Evolutionary conservation across 2,888 invertebrate species (phyloP), one percentile per base, ranked within the genome.

Genomic region (Chloromyia formosa): DNA sequence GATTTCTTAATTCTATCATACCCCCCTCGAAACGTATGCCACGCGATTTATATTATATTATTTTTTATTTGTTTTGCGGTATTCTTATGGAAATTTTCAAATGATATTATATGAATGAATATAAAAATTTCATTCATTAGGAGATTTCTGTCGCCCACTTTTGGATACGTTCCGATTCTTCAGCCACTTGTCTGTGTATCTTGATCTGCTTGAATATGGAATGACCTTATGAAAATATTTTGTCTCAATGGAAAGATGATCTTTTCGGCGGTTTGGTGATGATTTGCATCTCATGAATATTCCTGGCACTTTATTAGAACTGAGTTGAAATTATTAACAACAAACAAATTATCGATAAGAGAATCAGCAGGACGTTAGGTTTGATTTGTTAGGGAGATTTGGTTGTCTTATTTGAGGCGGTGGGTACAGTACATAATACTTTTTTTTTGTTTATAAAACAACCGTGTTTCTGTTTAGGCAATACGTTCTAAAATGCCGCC

Each of bases 201-300:
- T 35, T 35, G 3, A 35, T 35, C 27, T 35, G 27, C 27, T 4
- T 35, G 27, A 35, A 35, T 35, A 35, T 35, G 27, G 27, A 35
- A 35, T 35, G 7, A 35, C 2, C 27, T 35, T 35, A 35, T 35
- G 27, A 7, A 35, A 35, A 35, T 35, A 35, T 23, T 42, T 54
- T 18, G 27, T 35, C 27, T 71, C 18, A 40, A 53, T 58, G 40
- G 42, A 20, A 10, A 5, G 10, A 23, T 40, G n/a, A 16, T 40
- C 35, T 71, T 35, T 35, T 35, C 27, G 27, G 27, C 27, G 27
- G 27, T 40, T 58, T 58, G 35, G 18, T 18, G 22, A 14, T 20
- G 16, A 20, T 71, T 71, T 20, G 71, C 71, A 71, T 71, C n/a
- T 71, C 71, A 71, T 71, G 71, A 71, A 71, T 71, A 71, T 71